phyloP scores from a whole-genome alignment of 1,140 invertebrate genomes.

The Lepidurus arcticus region DNA sequence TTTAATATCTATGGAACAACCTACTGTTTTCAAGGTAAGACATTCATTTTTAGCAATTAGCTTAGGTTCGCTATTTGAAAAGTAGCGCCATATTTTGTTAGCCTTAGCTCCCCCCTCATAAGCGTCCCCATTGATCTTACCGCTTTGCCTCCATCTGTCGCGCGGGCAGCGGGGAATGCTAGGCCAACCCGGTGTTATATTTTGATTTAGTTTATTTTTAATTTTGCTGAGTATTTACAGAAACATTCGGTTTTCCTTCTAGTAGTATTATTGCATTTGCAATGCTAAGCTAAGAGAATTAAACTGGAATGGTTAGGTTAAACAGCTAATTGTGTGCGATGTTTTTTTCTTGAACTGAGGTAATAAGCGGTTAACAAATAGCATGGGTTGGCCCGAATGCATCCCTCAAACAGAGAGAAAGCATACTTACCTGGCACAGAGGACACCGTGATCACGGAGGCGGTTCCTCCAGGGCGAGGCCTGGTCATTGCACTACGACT shows the following conservation, averaged over 20 bases:
- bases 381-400: not conserved
- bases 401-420: not conserved
- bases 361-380: not conserved
- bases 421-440: constrained; percentile 58
- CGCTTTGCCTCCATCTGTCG: no score
- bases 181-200: no score
- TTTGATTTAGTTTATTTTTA: no score
- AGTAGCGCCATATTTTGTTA: constrained; percentile 25
- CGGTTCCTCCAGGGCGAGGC: constrained; percentile 59
- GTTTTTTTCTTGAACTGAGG: not conserved
- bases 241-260: not conserved
- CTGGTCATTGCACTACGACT: constrained; percentile 63
- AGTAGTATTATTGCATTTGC: not conserved
- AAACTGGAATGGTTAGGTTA: not conserved
- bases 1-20: constrained; percentile 85
- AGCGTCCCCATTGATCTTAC: no score
- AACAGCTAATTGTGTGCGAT: not conserved
- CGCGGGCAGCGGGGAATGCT: no score
- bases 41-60: constrained; percentile 25
- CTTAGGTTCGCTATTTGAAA: not conserved
- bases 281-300: no score
- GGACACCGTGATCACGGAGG: constrained; percentile 58
- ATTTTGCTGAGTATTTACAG: no score
- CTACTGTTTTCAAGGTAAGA: constrained; percentile 62
- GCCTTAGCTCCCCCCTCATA: not conserved